A percentile compares a stretch with the other conserved stretches of the same genome.
Conservation (phyloP, 1,140 invertebrate species). For the Trichonephila clavata region DNA sequence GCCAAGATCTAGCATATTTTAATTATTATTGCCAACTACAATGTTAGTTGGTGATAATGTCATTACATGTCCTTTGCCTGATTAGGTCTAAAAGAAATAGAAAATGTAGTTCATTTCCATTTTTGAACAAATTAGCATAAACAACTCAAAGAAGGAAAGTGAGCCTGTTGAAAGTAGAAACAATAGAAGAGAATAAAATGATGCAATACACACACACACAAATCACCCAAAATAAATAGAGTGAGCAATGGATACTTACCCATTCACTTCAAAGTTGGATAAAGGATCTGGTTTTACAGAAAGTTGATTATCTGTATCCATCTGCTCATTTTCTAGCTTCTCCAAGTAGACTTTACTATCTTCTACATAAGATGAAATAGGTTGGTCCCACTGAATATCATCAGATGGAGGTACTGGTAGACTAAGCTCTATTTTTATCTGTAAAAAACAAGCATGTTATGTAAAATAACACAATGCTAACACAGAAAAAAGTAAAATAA, state of each 20-base stretch:
- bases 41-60: too few relatives aligned
- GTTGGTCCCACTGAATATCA: slow-evolving; percentile 72
- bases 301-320: slow-evolving; percentile 70
- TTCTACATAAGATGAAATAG: slow-evolving; percentile 76
- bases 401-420: slow-evolving; percentile 52
- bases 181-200: neutral
- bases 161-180: neutral
- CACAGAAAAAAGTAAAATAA: too few relatives aligned
- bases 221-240: neutral
- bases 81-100: too few relatives aligned
- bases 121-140: too few relatives aligned
- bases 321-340: slow-evolving; percentile 77
- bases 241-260: slow-evolving; percentile 34
- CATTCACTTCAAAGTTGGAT: slow-evolving; percentile 73
- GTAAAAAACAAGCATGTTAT: neutral
- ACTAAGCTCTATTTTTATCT: slow-evolving; percentile 71
- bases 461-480: neutral
- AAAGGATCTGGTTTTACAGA: slow-evolving; percentile 68
- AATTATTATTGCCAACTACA: too few relatives aligned
- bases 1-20: too few relatives aligned
- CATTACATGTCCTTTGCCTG: too few relatives aligned
- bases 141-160: too few relatives aligned
- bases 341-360: slow-evolving; percentile 79
- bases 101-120: too few relatives aligned
- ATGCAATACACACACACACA: too few relatives aligned